Evolutionary conservation across 2,888 invertebrate genomes (phyloP).

Genomic region (Metopia argyrocephala): DNA sequence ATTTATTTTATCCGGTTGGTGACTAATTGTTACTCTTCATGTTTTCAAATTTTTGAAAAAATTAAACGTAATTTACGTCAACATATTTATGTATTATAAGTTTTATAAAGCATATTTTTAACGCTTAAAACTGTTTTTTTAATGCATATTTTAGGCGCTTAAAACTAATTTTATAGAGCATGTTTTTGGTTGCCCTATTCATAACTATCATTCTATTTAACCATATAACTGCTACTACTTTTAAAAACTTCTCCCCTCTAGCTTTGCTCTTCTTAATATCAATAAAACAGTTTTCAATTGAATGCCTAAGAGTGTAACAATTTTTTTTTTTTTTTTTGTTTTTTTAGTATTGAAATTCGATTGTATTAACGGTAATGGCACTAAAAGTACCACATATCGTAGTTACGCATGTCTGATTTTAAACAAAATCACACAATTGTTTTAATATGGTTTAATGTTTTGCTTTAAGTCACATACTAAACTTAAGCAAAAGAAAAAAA

Average conservation of each 20-base stretch:
- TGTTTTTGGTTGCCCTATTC: too few species aligned
- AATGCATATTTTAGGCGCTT: too few species aligned
- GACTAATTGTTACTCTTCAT: too few species aligned
- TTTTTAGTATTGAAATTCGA: neutral
- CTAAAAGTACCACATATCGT: neutral
- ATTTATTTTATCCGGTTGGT: too few species aligned
- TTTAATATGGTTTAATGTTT: neutral
- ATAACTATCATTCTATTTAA: neutral
- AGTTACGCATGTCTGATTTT: conserved; percentile 30
- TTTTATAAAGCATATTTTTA: too few species aligned
- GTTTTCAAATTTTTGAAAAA: too few species aligned
- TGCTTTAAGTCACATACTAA: neutral
- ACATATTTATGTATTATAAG: too few species aligned
- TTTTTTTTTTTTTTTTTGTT: conserved; percentile 4
- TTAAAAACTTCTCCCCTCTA: neutral
- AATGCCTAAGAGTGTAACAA: neutral
- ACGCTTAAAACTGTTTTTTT: too few species aligned
- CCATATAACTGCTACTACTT: neutral
- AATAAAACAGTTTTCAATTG: neutral
- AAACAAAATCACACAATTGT: neutral
- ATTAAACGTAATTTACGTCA: too few species aligned
- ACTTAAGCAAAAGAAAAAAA: neutral
- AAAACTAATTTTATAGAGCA: too few species aligned
- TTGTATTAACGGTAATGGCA: neutral
- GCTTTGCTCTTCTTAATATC: neutral